phyloP scores from a whole-genome alignment of 2,888 invertebrate species.

The Tanytarsus gracilentus region DNA sequence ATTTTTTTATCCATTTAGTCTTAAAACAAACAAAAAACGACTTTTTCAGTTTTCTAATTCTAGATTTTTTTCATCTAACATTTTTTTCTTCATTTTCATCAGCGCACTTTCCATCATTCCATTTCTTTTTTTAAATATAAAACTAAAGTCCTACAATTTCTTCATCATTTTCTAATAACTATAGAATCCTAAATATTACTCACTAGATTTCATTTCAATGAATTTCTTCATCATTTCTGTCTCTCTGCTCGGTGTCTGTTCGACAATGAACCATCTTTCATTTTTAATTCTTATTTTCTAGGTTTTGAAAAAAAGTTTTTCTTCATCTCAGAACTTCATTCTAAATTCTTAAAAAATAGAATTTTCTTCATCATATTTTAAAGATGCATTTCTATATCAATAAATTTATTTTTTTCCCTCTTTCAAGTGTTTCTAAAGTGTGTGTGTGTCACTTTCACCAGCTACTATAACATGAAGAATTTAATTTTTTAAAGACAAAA shows the following conservation, averaged over 20 bases:
- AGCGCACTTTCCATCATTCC: background rate
- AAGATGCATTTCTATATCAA: too few species aligned
- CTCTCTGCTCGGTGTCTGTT: background rate
- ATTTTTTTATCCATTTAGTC: background rate
- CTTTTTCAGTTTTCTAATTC: constrained; percentile 8
- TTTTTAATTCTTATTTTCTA: constrained; percentile 24
- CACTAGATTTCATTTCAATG: constrained; percentile 26
- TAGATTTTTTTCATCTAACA: background rate
- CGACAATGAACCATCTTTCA: background rate
- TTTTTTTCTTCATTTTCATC: background rate
- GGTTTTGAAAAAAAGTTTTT: constrained; percentile 19
- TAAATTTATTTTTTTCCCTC: too few species aligned
- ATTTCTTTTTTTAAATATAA: constrained; percentile 28
- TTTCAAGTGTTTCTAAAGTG: too few species aligned
- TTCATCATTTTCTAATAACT: constrained; percentile 22
- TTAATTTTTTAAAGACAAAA: too few species aligned
- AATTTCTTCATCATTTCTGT: too few species aligned
- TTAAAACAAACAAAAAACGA: constrained; percentile 2
- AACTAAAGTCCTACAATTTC: constrained; percentile 26
- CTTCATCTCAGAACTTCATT: background rate
- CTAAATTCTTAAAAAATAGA: constrained; percentile 7
- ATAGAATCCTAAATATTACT: constrained; percentile 27
- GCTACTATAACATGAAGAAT: too few species aligned
- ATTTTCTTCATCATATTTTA: background rate
- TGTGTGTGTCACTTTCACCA: too few species aligned